Conservation (phyloP, 2,888 invertebrate genomes). For the Orthosia cruda region DNA sequence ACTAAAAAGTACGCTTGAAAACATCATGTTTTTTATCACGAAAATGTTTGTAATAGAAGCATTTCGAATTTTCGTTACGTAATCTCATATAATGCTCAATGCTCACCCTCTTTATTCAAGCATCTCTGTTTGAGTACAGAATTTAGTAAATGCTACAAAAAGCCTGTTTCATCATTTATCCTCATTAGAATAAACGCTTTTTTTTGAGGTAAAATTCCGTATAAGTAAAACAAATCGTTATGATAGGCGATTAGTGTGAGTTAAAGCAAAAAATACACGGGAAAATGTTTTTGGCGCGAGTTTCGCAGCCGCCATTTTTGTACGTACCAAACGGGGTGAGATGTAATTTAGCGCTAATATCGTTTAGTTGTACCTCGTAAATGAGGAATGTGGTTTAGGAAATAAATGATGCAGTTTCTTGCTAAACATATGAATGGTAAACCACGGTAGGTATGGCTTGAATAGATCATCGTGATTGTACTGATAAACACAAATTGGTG, state of each 20-base stretch:
- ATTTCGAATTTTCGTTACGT: background rate
- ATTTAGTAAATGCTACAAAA: slow-evolving; percentile 43
- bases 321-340: slow-evolving; percentile 44
- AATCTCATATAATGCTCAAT: slow-evolving; percentile 24
- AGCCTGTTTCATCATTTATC: slow-evolving; percentile 42
- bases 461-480: no score
- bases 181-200: slow-evolving; percentile 54
- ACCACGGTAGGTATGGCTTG: no score
- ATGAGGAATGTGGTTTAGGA: slow-evolving; percentile 19
- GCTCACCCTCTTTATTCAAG: slow-evolving; percentile 21
- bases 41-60: background rate
- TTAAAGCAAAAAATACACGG: slow-evolving; percentile 52
- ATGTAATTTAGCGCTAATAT: slow-evolving; percentile 54
- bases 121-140: slow-evolving; percentile 6
- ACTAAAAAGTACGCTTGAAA: no score
- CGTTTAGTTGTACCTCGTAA: slow-evolving; percentile 15
- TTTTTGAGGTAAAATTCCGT: slow-evolving; percentile 48
- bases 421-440: background rate
- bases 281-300: slow-evolving; percentile 48
- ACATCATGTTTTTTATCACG: background rate
- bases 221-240: slow-evolving; percentile 65
- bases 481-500: background rate
- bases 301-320: slow-evolving; percentile 56
- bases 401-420: slow-evolving; percentile 4
- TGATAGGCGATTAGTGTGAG: slow-evolving; percentile 58